Evolutionary conservation across 2,888 invertebrate genomes (phyloP).

Genomic region (Diadromus collaris): DNA sequence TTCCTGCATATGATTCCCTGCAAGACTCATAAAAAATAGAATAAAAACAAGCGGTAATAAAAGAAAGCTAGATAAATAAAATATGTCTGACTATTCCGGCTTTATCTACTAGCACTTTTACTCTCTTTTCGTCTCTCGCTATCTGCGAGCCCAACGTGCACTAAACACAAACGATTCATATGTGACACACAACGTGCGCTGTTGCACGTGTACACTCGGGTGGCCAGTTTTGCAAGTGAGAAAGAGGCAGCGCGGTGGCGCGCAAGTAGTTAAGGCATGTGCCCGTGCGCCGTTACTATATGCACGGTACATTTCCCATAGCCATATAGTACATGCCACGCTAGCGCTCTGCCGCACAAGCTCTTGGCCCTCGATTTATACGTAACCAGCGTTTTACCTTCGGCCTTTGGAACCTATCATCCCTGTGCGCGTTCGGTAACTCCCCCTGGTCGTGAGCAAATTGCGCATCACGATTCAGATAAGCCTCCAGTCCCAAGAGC

Average conservation of each 20-base stretch:
- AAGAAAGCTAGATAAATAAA: slow-evolving; percentile 3
- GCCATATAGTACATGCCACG: slow-evolving; percentile 12
- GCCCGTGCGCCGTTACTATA: neutral
- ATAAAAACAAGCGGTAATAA: neutral
- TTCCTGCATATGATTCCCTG: neutral
- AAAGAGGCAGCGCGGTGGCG: neutral
- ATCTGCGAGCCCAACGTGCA: slow-evolving; percentile 6
- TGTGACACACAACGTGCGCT: slow-evolving; percentile 8
- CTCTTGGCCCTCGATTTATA: slow-evolving; percentile 48
- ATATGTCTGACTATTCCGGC: neutral
- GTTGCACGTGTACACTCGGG: slow-evolving; percentile 2
- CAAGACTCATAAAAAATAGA: neutral
- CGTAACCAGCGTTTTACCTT: slow-evolving; percentile 46
- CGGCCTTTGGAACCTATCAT: slow-evolving; percentile 36
- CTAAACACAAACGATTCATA: slow-evolving; percentile 24
- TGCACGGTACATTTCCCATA: slow-evolving; percentile 10
- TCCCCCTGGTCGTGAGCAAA: slow-evolving; percentile 43
- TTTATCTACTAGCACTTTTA: neutral
- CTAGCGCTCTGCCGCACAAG: slow-evolving; percentile 6
- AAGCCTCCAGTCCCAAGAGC: slow-evolving; percentile 50
- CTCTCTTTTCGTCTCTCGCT: neutral
- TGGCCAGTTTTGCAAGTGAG: slow-evolving; percentile 18
- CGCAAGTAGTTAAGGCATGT: slow-evolving; percentile 6
- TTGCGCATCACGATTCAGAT: slow-evolving; percentile 58
- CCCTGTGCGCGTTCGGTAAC: slow-evolving; percentile 15